Percentiles rank a stretch among this genome's conserved stretches.
phyloP scores from a whole-genome alignment of 2,888 invertebrate species.

The Steromphala cineraria region DNA sequence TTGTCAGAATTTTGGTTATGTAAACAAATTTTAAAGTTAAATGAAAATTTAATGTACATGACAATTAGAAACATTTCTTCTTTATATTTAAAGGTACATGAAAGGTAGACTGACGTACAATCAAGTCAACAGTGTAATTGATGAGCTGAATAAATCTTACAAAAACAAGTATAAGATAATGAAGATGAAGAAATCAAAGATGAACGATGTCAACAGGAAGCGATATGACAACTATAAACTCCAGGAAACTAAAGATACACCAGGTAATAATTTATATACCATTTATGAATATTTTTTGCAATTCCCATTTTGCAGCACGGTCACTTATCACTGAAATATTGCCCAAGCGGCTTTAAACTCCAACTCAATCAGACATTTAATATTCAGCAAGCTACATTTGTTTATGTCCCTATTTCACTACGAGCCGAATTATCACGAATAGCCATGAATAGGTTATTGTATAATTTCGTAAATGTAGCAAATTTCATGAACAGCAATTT shows the following conservation, averaged over 20 bases:
- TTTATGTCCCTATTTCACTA: too few species aligned
- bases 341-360: too few species aligned
- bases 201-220: slow-evolving; percentile 64
- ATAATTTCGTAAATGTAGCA: too few species aligned
- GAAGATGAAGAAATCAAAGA: slow-evolving; percentile 54
- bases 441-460: too few species aligned
- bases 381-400: too few species aligned
- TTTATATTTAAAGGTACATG: slow-evolving; percentile 68
- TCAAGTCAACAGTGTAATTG: slow-evolving; percentile 68
- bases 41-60: background rate
- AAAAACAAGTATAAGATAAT: slow-evolving; percentile 70
- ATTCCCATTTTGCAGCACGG: too few species aligned
- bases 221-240: slow-evolving; percentile 60
- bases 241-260: slow-evolving; percentile 71
- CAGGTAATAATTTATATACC: slow-evolving; percentile 54
- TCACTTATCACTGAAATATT: too few species aligned
- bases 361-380: too few species aligned
- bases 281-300: too few species aligned
- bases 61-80: background rate
- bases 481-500: too few species aligned
- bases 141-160: slow-evolving; percentile 68
- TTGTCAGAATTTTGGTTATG: background rate
- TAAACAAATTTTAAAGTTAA: background rate
- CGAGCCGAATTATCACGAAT: too few species aligned
- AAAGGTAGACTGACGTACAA: slow-evolving; percentile 71